Percentiles rank a stretch among this genome's conserved stretches.
These are phyloP conservation scores for Cephalotes varians DNA, from an alignment of 2,888 invertebrate species.

Conservation along the genomic window DNA sequence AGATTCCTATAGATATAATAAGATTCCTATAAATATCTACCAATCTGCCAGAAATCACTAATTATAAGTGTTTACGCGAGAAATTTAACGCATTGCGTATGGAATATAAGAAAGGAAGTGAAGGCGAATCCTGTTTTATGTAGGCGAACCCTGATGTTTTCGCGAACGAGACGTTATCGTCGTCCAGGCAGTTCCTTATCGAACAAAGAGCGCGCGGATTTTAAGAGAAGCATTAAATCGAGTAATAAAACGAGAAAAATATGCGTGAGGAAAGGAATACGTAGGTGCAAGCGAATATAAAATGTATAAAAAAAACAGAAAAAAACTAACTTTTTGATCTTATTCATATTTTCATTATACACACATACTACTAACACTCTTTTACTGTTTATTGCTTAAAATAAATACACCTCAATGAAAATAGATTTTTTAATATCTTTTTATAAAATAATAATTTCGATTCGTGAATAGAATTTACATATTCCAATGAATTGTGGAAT, in stretches of 20 bases:
- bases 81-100: neutral
- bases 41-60: neutral
- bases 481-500: too few species aligned
- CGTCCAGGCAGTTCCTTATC: conserved; percentile 6
- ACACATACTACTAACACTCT: neutral
- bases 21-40: neutral
- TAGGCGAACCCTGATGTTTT: neutral
- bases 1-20: neutral
- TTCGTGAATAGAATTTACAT: too few species aligned
- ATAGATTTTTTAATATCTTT: neutral
- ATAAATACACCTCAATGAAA: neutral
- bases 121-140: neutral
- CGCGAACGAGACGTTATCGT: neutral
- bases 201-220: neutral
- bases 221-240: neutral
- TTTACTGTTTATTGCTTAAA: neutral
- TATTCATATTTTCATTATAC: neutral
- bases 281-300: neutral
- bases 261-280: neutral
- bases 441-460: too few species aligned
- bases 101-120: neutral
- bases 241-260: neutral
- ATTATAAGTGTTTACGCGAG: neutral
- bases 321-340: neutral
- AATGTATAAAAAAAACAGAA: neutral